phyloP scores from a whole-genome alignment of 2,888 invertebrate species.

The Stenodema calcarata region DNA sequence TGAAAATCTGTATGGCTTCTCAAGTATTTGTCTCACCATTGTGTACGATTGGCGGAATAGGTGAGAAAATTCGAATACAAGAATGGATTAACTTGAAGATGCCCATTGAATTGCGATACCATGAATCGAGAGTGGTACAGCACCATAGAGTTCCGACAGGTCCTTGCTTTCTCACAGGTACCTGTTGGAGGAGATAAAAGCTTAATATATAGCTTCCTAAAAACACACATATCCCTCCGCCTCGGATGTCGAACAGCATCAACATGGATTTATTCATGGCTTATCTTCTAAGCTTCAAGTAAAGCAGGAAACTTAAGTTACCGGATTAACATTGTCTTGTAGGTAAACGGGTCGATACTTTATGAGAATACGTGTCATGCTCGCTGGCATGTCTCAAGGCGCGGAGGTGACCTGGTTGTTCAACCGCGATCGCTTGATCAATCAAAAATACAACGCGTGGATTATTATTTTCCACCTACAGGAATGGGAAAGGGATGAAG shows the following conservation, averaged over 20 bases:
- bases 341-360: constrained; percentile 6
- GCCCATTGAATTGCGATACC: too few species aligned
- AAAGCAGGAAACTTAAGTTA: background rate
- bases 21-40: too few species aligned
- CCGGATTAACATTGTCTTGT: background rate
- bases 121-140: too few species aligned
- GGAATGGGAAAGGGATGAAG: background rate
- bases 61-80: too few species aligned
- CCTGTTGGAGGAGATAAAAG: too few species aligned
- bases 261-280: background rate
- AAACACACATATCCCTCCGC: background rate
- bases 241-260: too few species aligned
- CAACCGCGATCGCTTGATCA: constrained; percentile 10
- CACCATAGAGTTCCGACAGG: too few species aligned
- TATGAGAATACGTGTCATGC: constrained; percentile 1
- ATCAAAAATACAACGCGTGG: constrained; percentile 1
- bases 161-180: too few species aligned
- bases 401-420: background rate
- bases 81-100: too few species aligned
- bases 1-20: too few species aligned
- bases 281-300: background rate
- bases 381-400: background rate
- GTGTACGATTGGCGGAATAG: too few species aligned
- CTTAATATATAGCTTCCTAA: too few species aligned
- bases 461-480: background rate